Percentiles rank a stretch among this genome's conserved stretches.
phyloP scores from a whole-genome alignment of 2,113 vertebrate species.

The Pitta sordida region DNA sequence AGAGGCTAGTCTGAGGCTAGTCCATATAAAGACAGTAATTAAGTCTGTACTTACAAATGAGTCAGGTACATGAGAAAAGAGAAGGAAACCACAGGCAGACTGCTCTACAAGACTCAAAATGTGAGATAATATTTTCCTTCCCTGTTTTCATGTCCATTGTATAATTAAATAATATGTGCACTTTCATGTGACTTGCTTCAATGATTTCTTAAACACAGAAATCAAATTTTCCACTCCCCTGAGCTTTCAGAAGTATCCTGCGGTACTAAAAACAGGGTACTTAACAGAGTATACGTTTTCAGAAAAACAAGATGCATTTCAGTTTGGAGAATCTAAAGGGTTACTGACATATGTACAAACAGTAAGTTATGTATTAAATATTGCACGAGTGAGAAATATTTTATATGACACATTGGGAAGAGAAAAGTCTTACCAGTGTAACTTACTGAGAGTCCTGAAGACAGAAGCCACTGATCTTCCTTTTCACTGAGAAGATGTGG shows the following conservation, averaged over 20 bases:
- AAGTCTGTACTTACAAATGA: slow-evolving; percentile 18
- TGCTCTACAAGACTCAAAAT: neutral
- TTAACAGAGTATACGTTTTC: neutral
- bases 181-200: neutral
- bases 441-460: neutral
- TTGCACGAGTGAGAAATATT: neutral
- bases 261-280: neutral
- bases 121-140: neutral
- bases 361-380: neutral
- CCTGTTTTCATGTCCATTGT: neutral
- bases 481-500: neutral
- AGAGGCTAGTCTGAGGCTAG: neutral
- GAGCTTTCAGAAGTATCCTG: neutral
- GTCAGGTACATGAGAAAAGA: neutral
- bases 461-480: neutral
- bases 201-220: neutral
- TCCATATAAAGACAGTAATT: slow-evolving; percentile 36
- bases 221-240: neutral
- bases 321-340: neutral
- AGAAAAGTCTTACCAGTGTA: neutral
- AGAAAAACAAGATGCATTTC: neutral
- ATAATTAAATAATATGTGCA: neutral
- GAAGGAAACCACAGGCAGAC: neutral
- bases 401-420: neutral
- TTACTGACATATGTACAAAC: neutral